Evolutionary conservation across 2,888 invertebrate species (phyloP), one percentile per base, ranked within the genome.

Genomic region (Caenorhabditis macrosperma): DNA sequence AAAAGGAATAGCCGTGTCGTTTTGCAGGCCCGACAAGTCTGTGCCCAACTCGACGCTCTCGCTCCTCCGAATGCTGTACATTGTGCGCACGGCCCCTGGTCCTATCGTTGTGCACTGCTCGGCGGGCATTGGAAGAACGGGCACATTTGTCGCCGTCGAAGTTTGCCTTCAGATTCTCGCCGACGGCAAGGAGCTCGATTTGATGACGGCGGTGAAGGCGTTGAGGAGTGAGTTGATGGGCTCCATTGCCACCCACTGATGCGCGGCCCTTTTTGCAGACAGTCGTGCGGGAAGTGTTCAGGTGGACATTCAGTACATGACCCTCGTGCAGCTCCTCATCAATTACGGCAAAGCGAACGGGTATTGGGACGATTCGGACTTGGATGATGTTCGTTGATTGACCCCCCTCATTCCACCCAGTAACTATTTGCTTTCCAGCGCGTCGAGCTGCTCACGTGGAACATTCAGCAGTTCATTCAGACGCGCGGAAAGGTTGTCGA

Each of bases 231-330:
- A 38, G 71, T 35, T 6, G 17, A 17, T 4, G 12, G 10, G 24
- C 9, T 7, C 44, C 30, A 20, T 48, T 30, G 6, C 12, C n/a
- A 28, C 35, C 1, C 33, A 12, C 12, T n/a, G n/a, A 6, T 2
- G 20, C 10, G 3, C 1, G 10, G 10, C 22, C 12, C 0, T 9
- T 24, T 71, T 71, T 17, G n/a, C 55, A 80, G 76, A 74, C 28
- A 68, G 71, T 52, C 72, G 81, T n/a, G 54, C 59, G 9, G 66
- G 72, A 35, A 81, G 81, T 66, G 67, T 81, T 20, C 81, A 81
- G 38, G 81, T 81, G 10, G 81, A 81, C 38, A 69, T 81, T 22
- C 81, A 81, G 17, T 81, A 81, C 55, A 67, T 81, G 81, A 60
- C 72, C 10, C 50, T 81, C n/a, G 74, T 77, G 6, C 68, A 77